Percentiles rank a stretch among this genome's conserved stretches.
Evolutionary conservation across 2,113 vertebrate species (phyloP).

Genomic region (Poicephalus meyeri): DNA sequence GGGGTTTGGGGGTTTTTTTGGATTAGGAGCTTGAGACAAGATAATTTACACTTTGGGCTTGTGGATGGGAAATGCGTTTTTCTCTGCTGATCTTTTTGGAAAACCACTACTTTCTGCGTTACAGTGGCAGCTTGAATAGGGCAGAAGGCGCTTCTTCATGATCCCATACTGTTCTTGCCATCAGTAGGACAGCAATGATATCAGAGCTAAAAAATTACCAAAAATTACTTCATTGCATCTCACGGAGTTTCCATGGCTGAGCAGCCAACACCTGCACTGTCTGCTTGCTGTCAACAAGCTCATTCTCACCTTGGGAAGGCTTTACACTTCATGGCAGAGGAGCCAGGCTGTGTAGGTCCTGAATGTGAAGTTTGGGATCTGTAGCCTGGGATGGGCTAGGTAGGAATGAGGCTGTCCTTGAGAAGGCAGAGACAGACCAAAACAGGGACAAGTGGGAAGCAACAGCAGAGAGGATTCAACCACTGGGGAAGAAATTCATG

Average conservation of each 20-base stretch:
- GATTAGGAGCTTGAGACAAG: background rate
- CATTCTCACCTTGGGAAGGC: background rate
- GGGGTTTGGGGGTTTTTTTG: background rate
- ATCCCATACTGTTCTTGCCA: background rate
- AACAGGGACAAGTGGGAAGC: background rate
- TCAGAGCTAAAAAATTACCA: background rate
- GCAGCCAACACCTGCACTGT: background rate
- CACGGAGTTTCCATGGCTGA: rapidly evolving
- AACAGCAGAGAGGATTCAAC: background rate
- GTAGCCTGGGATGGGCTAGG: background rate
- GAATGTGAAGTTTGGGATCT: background rate
- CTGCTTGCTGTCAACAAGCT: background rate
- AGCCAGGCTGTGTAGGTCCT: background rate
- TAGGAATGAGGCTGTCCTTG: rapidly evolving
- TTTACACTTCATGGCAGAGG: background rate
- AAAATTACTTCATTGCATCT: background rate
- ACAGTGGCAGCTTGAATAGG: background rate
- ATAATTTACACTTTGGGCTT: background rate
- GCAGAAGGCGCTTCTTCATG: background rate
- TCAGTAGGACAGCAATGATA: background rate
- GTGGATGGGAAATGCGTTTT: background rate
- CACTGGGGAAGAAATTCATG: background rate
- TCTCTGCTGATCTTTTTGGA: background rate
- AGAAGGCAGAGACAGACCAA: background rate
- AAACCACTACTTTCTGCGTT: background rate